Base-by-base conservation (phyloP, 92 coral and sea anemone species). In the Porites cylindrica region DNA sequence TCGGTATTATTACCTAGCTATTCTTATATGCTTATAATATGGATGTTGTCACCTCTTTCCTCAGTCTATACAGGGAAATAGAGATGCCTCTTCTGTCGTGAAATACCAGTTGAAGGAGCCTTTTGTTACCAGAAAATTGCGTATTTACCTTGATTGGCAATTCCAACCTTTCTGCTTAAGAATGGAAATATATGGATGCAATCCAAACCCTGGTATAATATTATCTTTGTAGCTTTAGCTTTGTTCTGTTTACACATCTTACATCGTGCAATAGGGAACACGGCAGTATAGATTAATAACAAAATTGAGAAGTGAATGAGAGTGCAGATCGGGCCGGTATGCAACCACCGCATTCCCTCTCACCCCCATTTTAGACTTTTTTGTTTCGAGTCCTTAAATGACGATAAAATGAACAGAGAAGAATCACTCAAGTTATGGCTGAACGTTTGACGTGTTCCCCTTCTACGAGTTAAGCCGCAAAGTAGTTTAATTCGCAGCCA, bases 101-200 rank as follows among this genome's bases (percentile, higher is more conserved):
- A 72, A 50, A 50, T 81, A 91, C 67, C 54, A 50, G 50, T 29
- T 91, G 7, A 77, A 68, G 38, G 81, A 91, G 14, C 88, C 91
- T 0, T 77, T 91, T 24, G 76, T 91, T 10, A 88, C 93, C 54
- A 81, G 78, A 6, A 38, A 21, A 69, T 17, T 91, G 20, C 43
- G 82, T 43, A 75, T 91, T 67, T 29, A 43, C 11, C 91, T 88
- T 58, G 1, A 1, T 51, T 6, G n/a, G 19, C 11, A 0, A 3
- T 7, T 1, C 11, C 19, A 1, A 26, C 78, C 6, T 68, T 78
- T 29, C n/a, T 91, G 93, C 51, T 43, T 91, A 79, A 72, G 93
- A 38, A 80, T 60, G 77, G 93, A 91, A 86, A 24, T 91, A 47
- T 91, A 86, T 50, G 93, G 93, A 72, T 91, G 93, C 63, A 88